A percentile compares a stretch with the other conserved stretches of the same genome.
These are phyloP conservation scores for Aspidapion aeneum DNA, from an alignment of 2,888 invertebrate genomes.

Conservation along the genomic window DNA sequence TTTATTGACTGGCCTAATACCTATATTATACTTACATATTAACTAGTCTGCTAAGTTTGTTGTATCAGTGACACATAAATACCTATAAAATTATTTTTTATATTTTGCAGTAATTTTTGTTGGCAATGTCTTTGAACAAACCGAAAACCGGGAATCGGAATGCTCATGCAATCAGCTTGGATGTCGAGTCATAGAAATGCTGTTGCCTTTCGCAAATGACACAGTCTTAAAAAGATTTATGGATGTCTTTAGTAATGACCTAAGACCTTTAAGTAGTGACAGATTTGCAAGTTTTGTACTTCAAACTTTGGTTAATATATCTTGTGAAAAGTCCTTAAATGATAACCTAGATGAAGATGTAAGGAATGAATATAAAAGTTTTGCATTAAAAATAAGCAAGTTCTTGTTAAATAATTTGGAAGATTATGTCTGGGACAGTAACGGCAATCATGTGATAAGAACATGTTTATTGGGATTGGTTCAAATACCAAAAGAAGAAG, in stretches of 20 bases:
- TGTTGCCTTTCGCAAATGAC: conserved; percentile 65
- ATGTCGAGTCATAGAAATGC: conserved; percentile 71
- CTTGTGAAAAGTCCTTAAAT: conserved; percentile 53
- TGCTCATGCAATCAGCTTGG: conserved; percentile 78
- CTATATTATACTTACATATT: no score
- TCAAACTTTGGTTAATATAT: conserved; percentile 61
- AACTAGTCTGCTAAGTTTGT: no score
- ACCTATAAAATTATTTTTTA: no score
- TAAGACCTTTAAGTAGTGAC: conserved; percentile 70
- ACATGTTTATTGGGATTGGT: conserved; percentile 67
- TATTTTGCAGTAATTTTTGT: conserved; percentile 63
- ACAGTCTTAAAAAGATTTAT: conserved; percentile 62
- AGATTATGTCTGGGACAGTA: conserved; percentile 75
- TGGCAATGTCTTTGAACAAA: conserved; percentile 72
- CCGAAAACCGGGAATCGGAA: conserved; percentile 65
- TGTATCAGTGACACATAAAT: no score
- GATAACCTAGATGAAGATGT: conserved; percentile 25
- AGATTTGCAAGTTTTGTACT: conserved; percentile 77
- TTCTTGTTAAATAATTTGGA: conserved; percentile 81
- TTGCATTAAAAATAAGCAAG: conserved; percentile 67
- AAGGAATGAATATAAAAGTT: conserved; percentile 56
- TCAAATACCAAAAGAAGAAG: conserved; percentile 54
- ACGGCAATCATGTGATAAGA: conserved; percentile 74
- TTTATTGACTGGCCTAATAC: no score
- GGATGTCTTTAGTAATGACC: conserved; percentile 58